Conservation (phyloP, 2,888 invertebrate species). For the Chrysopilus asiliformis region DNA sequence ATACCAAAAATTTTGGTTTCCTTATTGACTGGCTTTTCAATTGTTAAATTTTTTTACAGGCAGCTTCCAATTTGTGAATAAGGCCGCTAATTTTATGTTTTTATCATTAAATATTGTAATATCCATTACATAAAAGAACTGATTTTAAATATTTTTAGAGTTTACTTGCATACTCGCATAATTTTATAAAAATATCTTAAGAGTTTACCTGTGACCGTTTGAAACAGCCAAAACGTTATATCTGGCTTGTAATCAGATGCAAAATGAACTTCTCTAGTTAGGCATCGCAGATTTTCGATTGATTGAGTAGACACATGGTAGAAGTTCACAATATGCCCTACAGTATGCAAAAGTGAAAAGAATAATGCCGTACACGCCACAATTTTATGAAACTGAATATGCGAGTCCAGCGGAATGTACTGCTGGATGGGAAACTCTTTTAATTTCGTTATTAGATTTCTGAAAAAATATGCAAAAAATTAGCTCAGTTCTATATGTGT, state of each 20-base stretch:
- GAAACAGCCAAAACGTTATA: slow-evolving; percentile 90
- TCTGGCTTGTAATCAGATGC: slow-evolving; percentile 89
- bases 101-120: too few species aligned
- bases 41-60: too few species aligned
- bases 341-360: slow-evolving; percentile 82
- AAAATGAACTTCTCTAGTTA: slow-evolving; percentile 88
- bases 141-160: too few species aligned
- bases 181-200: too few species aligned
- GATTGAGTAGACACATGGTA: slow-evolving; percentile 96
- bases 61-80: too few species aligned
- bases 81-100: too few species aligned
- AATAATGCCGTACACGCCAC: slow-evolving; percentile 89
- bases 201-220: slow-evolving; percentile 72
- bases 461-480: slow-evolving; percentile 41
- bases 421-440: slow-evolving; percentile 90
- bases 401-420: slow-evolving; percentile 86
- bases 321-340: slow-evolving; percentile 93
- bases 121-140: too few species aligned
- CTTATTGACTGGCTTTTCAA: too few species aligned
- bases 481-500: slow-evolving; percentile 34
- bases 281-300: slow-evolving; percentile 76
- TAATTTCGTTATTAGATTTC: slow-evolving; percentile 79
- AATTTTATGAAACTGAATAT: slow-evolving; percentile 95
- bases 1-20: too few species aligned
- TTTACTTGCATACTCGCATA: too few species aligned